Evolutionary conservation across 37 sponge, comb jelly and placozoan species (phyloP), one percentile per base, ranked within the genome.

Genomic region (Haliclona indistincta): DNA sequence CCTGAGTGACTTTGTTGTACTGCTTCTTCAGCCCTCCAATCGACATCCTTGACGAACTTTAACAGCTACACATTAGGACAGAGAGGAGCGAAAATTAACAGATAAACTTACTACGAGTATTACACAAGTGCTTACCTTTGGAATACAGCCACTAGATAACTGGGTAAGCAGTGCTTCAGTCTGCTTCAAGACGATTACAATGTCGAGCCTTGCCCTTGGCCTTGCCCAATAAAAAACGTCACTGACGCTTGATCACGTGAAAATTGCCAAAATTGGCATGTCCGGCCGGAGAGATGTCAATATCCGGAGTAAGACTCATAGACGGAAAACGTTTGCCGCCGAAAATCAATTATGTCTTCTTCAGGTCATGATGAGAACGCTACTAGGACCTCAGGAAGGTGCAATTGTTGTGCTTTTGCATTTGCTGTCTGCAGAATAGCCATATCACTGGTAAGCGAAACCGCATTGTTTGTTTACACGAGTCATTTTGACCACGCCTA

Each of bases 1-100:
- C 91, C 83, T 91, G 91, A 53, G 91, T 81, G 30, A 85, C 61
- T 43, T 91, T 91, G 64, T 91, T 91, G 79, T 85, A 85, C 74
- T 85, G 86, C 56, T 91, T 91, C 71, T 82, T 91, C 10, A 91
- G 30, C 22, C 88, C 88, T 38, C 75, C 69, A 0, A 84, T 19
- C 39, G 79, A 78, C 88, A 87, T 87, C 82, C 76, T 81, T 69
- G 1, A 34, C 66, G 33, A 34, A 2, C 22, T 5, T 35, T 7
- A 68, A 68, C 26, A 25, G 40, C 23, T 29, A 68, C 41, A 25
- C n/a, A n/a, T n/a, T n/a, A n/a, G n/a, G n/a, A n/a, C n/a, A n/a
- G n/a, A n/a, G n/a, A n/a, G n/a, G n/a, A n/a, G n/a, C n/a, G n/a
- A n/a, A n/a, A n/a, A n/a, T n/a, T n/a, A n/a, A n/a, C n/a, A n/a